Evolutionary conservation across 2,113 vertebrate species (phyloP).

Genomic region (Corythaixoides concolor): DNA sequence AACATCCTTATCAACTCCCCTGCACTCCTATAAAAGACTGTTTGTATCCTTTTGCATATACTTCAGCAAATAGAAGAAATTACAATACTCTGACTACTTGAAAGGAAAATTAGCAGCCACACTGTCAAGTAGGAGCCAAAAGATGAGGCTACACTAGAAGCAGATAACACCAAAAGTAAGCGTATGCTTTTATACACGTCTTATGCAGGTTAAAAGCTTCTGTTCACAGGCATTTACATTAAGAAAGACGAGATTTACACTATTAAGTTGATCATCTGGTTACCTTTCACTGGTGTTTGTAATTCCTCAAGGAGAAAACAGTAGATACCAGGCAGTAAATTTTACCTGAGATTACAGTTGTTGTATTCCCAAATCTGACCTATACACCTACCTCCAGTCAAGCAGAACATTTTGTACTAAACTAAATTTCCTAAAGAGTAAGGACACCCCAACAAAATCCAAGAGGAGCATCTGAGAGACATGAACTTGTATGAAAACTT

Average conservation of each 20-base stretch:
- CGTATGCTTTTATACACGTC: not conserved
- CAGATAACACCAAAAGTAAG: not conserved
- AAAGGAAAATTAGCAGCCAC: not conserved
- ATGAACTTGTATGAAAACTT: not conserved
- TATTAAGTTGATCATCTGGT: not conserved
- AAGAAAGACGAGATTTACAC: not conserved
- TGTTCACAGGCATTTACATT: not conserved
- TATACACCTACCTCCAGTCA: not conserved
- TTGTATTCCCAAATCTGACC: not conserved
- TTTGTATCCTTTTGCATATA: not conserved
- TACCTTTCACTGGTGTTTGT: not conserved
- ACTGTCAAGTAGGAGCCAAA: not conserved
- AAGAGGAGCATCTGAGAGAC: not conserved
- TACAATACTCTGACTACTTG: not conserved
- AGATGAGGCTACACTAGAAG: not conserved
- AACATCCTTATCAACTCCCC: not conserved
- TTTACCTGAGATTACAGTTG: not conserved
- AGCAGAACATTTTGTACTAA: not conserved
- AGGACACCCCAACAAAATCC: not conserved
- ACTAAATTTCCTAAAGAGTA: not conserved
- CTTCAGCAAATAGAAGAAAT: not conserved
- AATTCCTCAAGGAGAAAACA: not conserved
- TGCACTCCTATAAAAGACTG: not conserved
- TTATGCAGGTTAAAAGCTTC: not conserved
- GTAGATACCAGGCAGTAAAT: not conserved